Evolutionary conservation across 2,113 vertebrate species (phyloP), one percentile per base, ranked within the genome.

Genomic region (Thamnaconus septentrionalis): DNA sequence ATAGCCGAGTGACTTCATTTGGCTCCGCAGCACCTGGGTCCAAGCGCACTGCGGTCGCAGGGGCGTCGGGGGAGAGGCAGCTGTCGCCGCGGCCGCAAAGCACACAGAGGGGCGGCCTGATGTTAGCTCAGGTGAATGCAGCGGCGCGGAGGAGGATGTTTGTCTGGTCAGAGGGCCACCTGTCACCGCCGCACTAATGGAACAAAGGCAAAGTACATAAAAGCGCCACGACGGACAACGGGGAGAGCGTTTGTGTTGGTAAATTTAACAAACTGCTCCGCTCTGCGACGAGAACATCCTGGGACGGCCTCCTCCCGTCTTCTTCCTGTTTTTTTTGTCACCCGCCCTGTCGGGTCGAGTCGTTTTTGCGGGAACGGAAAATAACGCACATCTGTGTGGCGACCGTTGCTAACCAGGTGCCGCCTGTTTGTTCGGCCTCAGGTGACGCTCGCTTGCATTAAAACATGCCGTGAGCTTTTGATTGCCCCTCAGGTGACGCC

Each of bases 361-460:
- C 66, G 67, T 62, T 57, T 49, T 44, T 50, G 61, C 53, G 8
- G 54, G 4, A 62, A 68, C 53, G 73, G 57, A 60, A 61, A 71
- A 42, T 18, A 50, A 60, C 62, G 56, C 65, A 55, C 64, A 74
- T 79, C 69, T 69, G 71, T 58, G 79, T 31, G 62, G 78, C 74
- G 81, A 41, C n/a, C 61, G 84, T 88, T 88, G 85, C 88, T 81
- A 85, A 62, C 82, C 88, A 87, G 88, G 85, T 87, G 88, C 82
- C 64, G 62, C 66, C 71, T 84, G 86, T 90, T 90, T 90, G 86
- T 85, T 85, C 80, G 79, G 83, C 83, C 80, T 85, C 86, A 87
- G 86, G 85, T 88, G 85, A 86, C 53, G 53, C 80, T 81, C 59
- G 58, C 81, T 57, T 74, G 80, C 88, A 86, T 87, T 85, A 80